phyloP scores from a whole-genome alignment of 2,113 vertebrate genomes.

The Recurvirostra avosetta region DNA sequence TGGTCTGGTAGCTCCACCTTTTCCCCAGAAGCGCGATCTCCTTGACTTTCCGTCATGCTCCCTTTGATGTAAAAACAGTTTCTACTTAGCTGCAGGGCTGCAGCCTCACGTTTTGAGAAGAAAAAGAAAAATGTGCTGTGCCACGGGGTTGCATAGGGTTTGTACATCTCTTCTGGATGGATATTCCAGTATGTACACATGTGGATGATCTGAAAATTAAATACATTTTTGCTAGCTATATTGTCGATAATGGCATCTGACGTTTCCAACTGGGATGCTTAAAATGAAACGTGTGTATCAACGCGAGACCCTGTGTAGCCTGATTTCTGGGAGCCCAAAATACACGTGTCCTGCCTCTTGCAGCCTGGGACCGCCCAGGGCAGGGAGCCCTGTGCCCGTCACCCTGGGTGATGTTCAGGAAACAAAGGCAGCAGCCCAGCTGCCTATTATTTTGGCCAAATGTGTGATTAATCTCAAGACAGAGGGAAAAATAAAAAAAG shows the following conservation, averaged over 20 bases:
- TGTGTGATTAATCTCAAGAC: neutral
- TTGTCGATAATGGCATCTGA: neutral
- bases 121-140: neutral
- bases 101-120: neutral
- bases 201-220: neutral
- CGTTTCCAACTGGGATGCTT: neutral
- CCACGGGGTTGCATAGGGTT: neutral
- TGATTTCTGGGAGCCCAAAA: neutral
- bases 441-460: neutral
- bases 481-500: neutral
- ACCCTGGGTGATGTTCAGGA: neutral
- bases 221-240: neutral
- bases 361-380: neutral
- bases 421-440: neutral
- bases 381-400: neutral
- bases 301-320: fast-evolving
- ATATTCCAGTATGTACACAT: fast-evolving
- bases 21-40: neutral
- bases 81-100: neutral
- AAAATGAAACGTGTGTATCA: neutral
- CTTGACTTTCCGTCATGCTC: fast-evolving
- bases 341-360: fast-evolving
- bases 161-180: neutral
- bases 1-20: neutral
- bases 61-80: neutral